Evolutionary conservation across 2,888 invertebrate genomes (phyloP), one percentile per base, ranked within the genome.

Genomic region (Sarcophaga caerulescens): DNA sequence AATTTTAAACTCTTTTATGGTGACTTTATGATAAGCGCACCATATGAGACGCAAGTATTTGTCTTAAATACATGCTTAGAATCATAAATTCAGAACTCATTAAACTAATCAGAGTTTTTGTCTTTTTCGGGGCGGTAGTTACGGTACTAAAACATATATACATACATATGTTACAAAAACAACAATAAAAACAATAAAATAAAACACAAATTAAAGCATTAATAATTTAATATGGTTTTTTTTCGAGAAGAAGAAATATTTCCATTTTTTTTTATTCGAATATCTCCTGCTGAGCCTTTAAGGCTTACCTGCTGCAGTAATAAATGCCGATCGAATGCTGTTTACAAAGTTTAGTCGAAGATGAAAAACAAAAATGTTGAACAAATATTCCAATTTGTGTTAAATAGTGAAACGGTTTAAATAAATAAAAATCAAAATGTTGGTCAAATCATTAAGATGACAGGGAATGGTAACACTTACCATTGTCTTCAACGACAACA

Each of bases 281-380:
- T n/a, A 73, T 57, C 73, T 66, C 80, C 73, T 73, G 80, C 80
- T 80, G 80, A 3, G 80, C 59, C 11, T 17, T 60, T 19, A 23
- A 66, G 21, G 66, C 66, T 35, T 35, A 73, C 73, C 80, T 73
- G 73, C 59, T 45, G 25, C 45, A 8, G 1, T 45, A 63, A 52
- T 10, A 44, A 52, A 19, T n/a, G 57, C n/a, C 52, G 52, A 8
- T 35, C 35, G n/a, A 35, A 35, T 35, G 35, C 35, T 35, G 35
- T 52, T 52, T 52, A 52, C 52, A 52, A 52, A 52, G 12, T 1
- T 14, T 14, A 12, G 17, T 14, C 4, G 14, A 66, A 73, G 8
- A 57, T 44, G 10, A 14, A 45, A 52, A 52, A 52, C 10, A 14
- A 6, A 73, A 73, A 73, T 73, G 23, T 71, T 65, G 23, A 71